These are phyloP conservation scores for Pardosa pseudoannulata DNA, from an alignment of 2,888 invertebrate genomes.

Conservation along the genomic window DNA sequence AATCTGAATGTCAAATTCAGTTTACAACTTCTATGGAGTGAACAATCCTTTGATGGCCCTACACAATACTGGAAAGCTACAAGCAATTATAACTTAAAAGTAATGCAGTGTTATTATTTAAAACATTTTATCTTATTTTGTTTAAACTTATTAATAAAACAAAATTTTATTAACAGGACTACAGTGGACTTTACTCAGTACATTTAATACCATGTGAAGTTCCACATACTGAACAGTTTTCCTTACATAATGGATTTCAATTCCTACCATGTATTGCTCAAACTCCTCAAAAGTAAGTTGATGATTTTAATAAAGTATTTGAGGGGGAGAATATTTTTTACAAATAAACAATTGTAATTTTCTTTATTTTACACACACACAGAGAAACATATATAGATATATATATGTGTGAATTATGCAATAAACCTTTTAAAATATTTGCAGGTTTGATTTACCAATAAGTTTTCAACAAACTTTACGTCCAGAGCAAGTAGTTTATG, in stretches of 20 bases:
- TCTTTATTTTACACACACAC: too few species aligned
- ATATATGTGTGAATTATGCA: too few species aligned
- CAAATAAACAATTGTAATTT: too few species aligned
- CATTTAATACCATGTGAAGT: slow-evolving; percentile 53
- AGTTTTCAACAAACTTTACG: slow-evolving; percentile 78
- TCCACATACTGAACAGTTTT: background rate
- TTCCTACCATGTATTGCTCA: slow-evolving; percentile 76
- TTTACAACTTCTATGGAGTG: slow-evolving; percentile 78
- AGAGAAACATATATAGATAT: too few species aligned
- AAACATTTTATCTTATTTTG: too few species aligned
- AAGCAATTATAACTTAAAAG: slow-evolving; percentile 77
- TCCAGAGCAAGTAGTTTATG: slow-evolving; percentile 78
- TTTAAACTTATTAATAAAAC: too few species aligned
- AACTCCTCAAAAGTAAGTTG: slow-evolving; percentile 76
- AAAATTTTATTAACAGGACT: too few species aligned
- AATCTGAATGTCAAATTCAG: slow-evolving; percentile 76
- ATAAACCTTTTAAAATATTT: too few species aligned
- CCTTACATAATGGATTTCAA: slow-evolving; percentile 7
- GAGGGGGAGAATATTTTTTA: too few species aligned
- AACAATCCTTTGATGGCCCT: slow-evolving; percentile 78
- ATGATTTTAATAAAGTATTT: too few species aligned
- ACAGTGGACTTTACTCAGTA: slow-evolving; percentile 47
- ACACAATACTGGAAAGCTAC: slow-evolving; percentile 78
- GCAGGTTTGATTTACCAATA: slow-evolving; percentile 76
- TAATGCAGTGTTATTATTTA: too few species aligned